These are phyloP conservation scores for Dendrolimus pini DNA, from an alignment of 2,888 invertebrate genomes.

Conservation along the genomic window DNA sequence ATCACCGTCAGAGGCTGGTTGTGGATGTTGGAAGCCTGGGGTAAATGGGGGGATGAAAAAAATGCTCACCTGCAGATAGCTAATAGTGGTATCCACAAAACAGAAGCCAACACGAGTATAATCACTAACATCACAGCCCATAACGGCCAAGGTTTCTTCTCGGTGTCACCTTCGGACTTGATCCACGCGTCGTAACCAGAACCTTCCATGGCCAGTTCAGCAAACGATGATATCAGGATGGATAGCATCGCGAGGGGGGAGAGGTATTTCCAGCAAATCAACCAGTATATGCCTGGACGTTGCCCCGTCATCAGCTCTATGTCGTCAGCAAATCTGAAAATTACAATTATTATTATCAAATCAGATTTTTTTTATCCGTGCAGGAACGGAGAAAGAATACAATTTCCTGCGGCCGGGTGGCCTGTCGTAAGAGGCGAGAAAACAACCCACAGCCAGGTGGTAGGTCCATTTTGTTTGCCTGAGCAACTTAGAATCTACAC, in stretches of 20 bases:
- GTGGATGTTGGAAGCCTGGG: no score
- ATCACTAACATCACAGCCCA: conserved; percentile 89
- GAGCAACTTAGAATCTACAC: no score
- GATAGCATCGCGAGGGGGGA: conserved; percentile 93
- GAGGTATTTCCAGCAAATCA: conserved; percentile 96
- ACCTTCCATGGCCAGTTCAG: conserved; percentile 86
- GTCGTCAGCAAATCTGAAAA: conserved; percentile 90
- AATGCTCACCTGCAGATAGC: conserved; percentile 82
- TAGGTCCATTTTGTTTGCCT: no score
- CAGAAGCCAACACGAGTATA: conserved; percentile 85
- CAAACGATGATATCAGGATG: conserved; percentile 89
- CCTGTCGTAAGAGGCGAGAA: no score
- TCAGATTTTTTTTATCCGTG: no score
- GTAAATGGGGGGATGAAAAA: no score
- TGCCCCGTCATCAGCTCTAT: conserved; percentile 96
- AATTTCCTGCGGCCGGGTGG: no score
- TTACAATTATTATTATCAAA: conserved; percentile 9
- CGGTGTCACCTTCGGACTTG: conserved; percentile 81
- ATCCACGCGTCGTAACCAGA: conserved; percentile 93
- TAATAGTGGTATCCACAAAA: conserved; percentile 91
- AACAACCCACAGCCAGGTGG: no score
- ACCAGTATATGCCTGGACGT: conserved; percentile 92
- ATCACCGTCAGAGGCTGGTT: no score
- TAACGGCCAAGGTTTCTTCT: conserved; percentile 88
- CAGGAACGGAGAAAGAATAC: no score